phyloP scores from a whole-genome alignment of 2,797 vertebrate genomes.

The Sebastes alutus region DNA sequence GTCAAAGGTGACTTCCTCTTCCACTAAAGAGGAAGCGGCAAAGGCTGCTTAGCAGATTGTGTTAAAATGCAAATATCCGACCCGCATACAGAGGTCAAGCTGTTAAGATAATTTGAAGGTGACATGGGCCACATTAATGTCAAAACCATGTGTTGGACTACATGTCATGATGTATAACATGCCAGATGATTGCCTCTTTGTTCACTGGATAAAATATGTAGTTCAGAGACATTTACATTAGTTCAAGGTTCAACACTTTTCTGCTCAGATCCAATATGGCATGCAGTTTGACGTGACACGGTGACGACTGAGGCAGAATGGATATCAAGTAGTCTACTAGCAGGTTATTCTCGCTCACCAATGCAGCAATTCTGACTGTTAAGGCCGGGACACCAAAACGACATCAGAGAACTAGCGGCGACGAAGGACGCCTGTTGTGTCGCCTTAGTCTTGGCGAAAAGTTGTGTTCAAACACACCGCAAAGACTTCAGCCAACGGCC shows the following conservation, averaged over 20 bases:
- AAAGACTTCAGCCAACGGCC: too few relatives aligned
- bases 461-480: accelerated
- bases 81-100: constrained; percentile 4
- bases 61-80: constrained; percentile 44
- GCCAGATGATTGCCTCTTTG: not conserved
- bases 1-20: constrained; percentile 51
- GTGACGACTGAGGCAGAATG: not conserved
- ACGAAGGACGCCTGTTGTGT: too few relatives aligned
- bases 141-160: not conserved
- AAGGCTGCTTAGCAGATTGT: constrained; percentile 4
- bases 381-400: accelerated
- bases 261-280: not conserved
- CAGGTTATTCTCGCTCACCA: not conserved
- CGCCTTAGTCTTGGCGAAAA: too few relatives aligned
- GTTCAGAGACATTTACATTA: not conserved
- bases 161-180: constrained; percentile 5
- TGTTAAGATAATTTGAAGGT: not conserved
- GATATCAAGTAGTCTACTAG: not conserved
- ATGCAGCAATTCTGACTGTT: not conserved
- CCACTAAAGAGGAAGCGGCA: constrained; percentile 31
- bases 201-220: not conserved
- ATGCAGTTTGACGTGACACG: not conserved
- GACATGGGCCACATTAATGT: not conserved
- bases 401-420: too few relatives aligned
- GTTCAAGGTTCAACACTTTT: not conserved